Conservation (phyloP, 2,888 invertebrate species). For the Orthosia incerta region DNA sequence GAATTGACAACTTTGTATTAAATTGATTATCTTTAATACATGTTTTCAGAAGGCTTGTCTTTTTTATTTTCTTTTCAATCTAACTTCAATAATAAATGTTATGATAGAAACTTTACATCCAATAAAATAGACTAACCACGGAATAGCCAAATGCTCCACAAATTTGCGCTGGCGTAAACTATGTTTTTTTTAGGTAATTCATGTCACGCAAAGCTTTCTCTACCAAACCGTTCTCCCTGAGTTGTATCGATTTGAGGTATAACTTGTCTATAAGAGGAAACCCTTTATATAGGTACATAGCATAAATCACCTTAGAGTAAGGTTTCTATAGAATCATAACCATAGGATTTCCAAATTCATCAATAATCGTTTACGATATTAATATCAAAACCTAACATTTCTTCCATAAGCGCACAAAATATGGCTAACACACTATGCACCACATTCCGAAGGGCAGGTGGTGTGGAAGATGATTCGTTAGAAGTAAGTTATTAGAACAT, state of each 20-base stretch:
- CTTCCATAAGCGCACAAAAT: conserved; percentile 71
- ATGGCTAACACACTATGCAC: conserved; percentile 73
- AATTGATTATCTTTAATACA: background rate
- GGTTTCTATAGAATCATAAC: conserved; percentile 68
- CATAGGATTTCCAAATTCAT: conserved; percentile 66
- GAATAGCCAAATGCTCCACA: conserved; percentile 62
- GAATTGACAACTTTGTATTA: background rate
- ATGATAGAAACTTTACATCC: conserved; percentile 67
- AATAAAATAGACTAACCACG: conserved; percentile 72
- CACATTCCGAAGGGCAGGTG: conserved; percentile 55
- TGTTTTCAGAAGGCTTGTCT: background rate
- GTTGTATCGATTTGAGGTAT: conserved; percentile 63
- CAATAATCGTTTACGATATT: conserved; percentile 69
- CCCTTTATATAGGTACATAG: conserved; percentile 79
- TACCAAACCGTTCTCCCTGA: conserved; percentile 77
- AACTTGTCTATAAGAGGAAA: conserved; percentile 74
- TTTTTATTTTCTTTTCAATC: conserved; percentile 32
- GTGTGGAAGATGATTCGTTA: conserved; percentile 17
- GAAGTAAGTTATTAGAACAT: conserved; percentile 67
- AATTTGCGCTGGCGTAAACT: conserved; percentile 43
- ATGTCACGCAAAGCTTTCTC: conserved; percentile 62
- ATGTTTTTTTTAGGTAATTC: conserved; percentile 50
- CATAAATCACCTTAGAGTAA: conserved; percentile 73
- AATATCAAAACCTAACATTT: conserved; percentile 72
- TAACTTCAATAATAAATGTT: conserved; percentile 66